Percentiles rank a stretch among this genome's conserved stretches.
These are phyloP conservation scores for Nephrotoma guestfalica DNA, from an alignment of 2,888 invertebrate genomes.

Conservation along the genomic window DNA sequence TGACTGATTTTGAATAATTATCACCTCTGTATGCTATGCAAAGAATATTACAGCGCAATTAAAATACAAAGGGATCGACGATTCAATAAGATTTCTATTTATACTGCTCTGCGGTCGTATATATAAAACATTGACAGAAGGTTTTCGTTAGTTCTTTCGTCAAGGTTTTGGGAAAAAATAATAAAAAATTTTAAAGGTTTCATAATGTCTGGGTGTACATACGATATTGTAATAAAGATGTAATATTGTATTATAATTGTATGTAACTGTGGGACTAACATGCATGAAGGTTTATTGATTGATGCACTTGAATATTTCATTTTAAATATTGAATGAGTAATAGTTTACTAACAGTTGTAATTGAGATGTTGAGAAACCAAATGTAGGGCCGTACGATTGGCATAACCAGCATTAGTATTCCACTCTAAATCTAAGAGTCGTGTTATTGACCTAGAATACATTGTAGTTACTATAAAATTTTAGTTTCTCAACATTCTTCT, in stretches of 20 bases:
- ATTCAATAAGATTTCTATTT: neutral
- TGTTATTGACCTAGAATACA: too few relatives aligned
- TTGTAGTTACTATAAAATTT: too few relatives aligned
- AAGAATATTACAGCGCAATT: neutral
- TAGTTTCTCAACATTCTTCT: too few relatives aligned
- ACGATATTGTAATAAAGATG: neutral
- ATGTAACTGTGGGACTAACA: neutral
- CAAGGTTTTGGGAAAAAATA: neutral
- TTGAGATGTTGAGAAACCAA: too few relatives aligned
- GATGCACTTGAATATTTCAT: neutral
- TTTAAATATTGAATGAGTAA: neutral
- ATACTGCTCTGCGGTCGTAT: neutral
- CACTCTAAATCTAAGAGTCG: too few relatives aligned
- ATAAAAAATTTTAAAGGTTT: neutral
- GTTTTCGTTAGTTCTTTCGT: neutral
- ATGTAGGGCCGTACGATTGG: too few relatives aligned
- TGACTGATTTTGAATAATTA: neutral
- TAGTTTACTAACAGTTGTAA: neutral
- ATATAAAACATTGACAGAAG: neutral
- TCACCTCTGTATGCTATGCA: neutral
- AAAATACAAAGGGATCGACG: neutral
- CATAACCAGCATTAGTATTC: too few relatives aligned
- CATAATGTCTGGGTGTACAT: neutral
- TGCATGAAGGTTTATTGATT: neutral
- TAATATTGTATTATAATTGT: neutral